phyloP scores from a whole-genome alignment of 2,113 vertebrate genomes.

The Podarcis cretensis region DNA sequence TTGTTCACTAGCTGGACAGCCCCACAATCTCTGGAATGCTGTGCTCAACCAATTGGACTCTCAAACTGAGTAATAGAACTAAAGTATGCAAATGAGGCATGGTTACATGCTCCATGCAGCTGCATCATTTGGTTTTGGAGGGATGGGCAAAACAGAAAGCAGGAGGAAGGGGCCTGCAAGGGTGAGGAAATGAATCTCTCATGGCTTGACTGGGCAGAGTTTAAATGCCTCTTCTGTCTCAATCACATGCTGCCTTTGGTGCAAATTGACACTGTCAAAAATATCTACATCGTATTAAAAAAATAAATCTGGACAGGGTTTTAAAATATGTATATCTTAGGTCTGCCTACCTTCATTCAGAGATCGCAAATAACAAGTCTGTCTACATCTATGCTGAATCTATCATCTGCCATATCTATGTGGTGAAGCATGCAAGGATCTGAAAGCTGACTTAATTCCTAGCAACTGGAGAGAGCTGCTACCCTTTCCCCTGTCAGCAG shows the following conservation, averaged over 20 bases:
- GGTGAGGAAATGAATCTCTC: too few species aligned
- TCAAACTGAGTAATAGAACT: background rate
- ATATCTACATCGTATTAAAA: background rate
- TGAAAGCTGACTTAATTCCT: slow-evolving; percentile 75
- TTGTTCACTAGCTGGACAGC: background rate
- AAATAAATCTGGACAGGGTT: slow-evolving; percentile 42
- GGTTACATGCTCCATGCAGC: background rate
- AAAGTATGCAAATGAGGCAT: background rate
- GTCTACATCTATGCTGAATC: slow-evolving; percentile 49
- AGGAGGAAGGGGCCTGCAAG: background rate
- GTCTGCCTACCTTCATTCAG: slow-evolving; percentile 47
- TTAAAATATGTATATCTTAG: too few species aligned
- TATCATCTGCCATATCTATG: slow-evolving; percentile 67
- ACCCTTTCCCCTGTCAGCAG: slow-evolving; percentile 75
- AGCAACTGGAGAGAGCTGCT: slow-evolving; percentile 73
- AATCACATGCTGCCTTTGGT: slow-evolving; percentile 35
- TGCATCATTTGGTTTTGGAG: background rate
- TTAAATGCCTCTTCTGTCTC: slow-evolving; percentile 1
- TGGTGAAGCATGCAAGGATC: slow-evolving; percentile 65
- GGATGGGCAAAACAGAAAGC: background rate
- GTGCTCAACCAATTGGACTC: background rate
- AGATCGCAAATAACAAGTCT: slow-evolving; percentile 52
- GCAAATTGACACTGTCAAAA: slow-evolving; percentile 31
- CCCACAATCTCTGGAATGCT: background rate
- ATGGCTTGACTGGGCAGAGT: too few species aligned